Evolutionary conservation across 2,888 invertebrate species (phyloP).

Genomic region (Pherbina coryleti): DNA sequence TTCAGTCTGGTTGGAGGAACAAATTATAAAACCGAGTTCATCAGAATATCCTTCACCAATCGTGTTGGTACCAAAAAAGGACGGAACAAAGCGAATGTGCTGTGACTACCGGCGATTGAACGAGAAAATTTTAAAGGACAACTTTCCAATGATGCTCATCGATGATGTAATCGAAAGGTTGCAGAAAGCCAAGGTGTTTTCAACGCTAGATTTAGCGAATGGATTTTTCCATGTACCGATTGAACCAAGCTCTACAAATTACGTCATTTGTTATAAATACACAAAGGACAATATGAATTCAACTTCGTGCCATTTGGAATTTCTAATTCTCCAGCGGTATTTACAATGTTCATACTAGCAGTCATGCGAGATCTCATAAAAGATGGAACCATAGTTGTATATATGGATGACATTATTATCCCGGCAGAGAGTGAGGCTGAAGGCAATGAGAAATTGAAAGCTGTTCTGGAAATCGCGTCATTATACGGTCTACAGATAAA

Average conservation of each 20-base stretch:
- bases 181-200: conserved; percentile 37
- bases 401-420: conserved; percentile 48
- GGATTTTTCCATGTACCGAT: conserved; percentile 48
- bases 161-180: conserved; percentile 31
- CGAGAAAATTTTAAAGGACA: conserved; percentile 27
- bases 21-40: conserved; percentile 32
- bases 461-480: conserved; percentile 37
- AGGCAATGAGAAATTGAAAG: conserved; percentile 35
- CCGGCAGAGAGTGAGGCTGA: conserved; percentile 43
- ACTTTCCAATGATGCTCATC: conserved; percentile 30
- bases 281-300: conserved; percentile 46
- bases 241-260: conserved; percentile 37
- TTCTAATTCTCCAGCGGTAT: conserved; percentile 44
- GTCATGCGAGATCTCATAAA: conserved; percentile 44
- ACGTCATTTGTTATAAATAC: conserved; percentile 43
- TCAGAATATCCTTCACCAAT: conserved; percentile 54
- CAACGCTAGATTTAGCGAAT: conserved; percentile 31
- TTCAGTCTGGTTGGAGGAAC: conserved; percentile 12
- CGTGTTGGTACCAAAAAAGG: conserved; percentile 49
- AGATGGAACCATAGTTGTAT: conserved; percentile 36
- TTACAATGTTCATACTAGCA: conserved; percentile 40
- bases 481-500: conserved; percentile 40
- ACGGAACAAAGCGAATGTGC: conserved; percentile 50
- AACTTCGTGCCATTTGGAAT: conserved; percentile 45
- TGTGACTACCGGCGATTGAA: conserved; percentile 47